A percentile compares a stretch with the other conserved stretches of the same genome.
phyloP scores from a whole-genome alignment of 2,113 vertebrate species.

The Stigmatopora nigra region DNA sequence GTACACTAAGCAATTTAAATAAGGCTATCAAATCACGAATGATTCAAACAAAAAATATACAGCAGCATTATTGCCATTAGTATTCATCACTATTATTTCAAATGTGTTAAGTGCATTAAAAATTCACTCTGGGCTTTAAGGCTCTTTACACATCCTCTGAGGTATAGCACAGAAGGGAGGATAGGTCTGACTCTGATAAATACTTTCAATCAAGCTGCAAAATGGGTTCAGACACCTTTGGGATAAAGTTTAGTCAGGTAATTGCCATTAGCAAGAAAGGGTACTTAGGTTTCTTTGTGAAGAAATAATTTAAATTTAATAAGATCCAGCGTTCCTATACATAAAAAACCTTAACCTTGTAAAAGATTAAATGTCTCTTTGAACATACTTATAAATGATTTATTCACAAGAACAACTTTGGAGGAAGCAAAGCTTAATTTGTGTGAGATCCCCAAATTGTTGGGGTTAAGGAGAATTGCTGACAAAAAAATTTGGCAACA shows the following conservation, averaged over 20 bases:
- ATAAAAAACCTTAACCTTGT: constrained; percentile 42
- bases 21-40: neutral
- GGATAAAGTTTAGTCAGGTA: constrained; percentile 45
- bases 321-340: constrained; percentile 20
- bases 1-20: neutral
- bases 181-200: constrained; percentile 58
- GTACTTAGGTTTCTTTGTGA: constrained; percentile 29
- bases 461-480: constrained; percentile 10
- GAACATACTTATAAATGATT: constrained; percentile 30
- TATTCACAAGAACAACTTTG: constrained; percentile 18
- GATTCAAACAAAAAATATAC: neutral
- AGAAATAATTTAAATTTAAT: constrained; percentile 50
- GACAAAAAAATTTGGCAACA: constrained; percentile 6
- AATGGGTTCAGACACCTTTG: constrained; percentile 57
- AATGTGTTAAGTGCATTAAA: constrained; percentile 1
- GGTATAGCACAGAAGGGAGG: constrained; percentile 9
- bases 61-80: neutral
- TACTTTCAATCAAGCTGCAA: constrained; percentile 57
- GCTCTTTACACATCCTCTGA: neutral
- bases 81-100: neutral
- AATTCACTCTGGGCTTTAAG: neutral
- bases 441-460: constrained; percentile 22
- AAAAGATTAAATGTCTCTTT: constrained; percentile 37
- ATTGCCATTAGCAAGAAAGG: constrained; percentile 52
- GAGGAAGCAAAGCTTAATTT: constrained; percentile 28